Base-by-base conservation (phyloP, 2,113 vertebrate species). In the Ibidorhyncha struthersii region DNA sequence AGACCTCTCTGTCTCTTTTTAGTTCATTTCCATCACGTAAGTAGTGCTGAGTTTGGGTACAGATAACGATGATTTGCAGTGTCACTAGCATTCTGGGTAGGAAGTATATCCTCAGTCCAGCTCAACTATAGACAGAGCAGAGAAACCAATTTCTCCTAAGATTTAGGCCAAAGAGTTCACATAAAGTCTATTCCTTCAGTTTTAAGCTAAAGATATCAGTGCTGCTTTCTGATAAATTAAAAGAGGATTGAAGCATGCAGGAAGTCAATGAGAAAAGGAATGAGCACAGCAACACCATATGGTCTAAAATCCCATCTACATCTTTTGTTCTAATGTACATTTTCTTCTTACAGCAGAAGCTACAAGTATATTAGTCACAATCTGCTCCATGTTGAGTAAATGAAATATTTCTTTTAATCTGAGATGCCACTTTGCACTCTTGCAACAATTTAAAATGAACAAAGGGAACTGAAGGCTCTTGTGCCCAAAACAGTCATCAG, bases 1-100 rank as follows among this genome's bases (percentile, higher is more conserved):
- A 17, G 20, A 40, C 0, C 0, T 58, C 16, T 65, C 8, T 0
- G 2, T 55, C 43, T 65, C 7, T 40, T 72, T 76, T 59, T 38
- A 50, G 15, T 36, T 53, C 2, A 13, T 56, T 86, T 86, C 19
- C 14, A 16, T 45, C 11, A 45, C 4, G 19, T 32, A 65, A 36
- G 14, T 49, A 81, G 15, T 23, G 10, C 21, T 50, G 49, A 69
- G 14, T 74, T 45, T 78, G 14, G 4, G 27, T n/a, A 65, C 7
- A 62, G 19, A 16, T 40, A 74, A 53, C 3, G 32, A 29, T 29
- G 32, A 38, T 62, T 78, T 62, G 26, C 3, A 21, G 7, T 34
- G 13, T 25, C 34, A 47, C 27, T 79, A 40, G 27, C 19, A 45
- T 55, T 76, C 79, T 80, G 9, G 5, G 2, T 40, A 67, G 25